These are phyloP conservation scores for Agapornis canus DNA, from an alignment of 2,797 vertebrate species.

Conservation along the genomic window DNA sequence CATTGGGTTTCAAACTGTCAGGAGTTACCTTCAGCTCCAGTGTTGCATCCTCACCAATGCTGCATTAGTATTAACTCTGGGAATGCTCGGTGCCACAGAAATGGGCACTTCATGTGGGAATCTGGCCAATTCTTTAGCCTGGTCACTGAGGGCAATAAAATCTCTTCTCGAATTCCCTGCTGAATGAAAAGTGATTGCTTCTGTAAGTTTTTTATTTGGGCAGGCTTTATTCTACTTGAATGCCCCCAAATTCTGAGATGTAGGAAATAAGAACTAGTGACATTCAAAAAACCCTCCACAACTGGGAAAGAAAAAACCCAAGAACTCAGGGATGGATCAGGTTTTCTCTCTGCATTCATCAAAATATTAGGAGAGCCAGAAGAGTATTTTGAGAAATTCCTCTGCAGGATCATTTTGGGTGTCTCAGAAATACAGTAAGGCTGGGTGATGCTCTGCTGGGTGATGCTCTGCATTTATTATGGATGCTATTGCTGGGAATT, in stretches of 20 bases:
- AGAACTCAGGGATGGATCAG: background rate
- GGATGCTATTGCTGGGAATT: background rate
- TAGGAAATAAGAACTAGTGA: background rate
- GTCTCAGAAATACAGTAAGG: background rate
- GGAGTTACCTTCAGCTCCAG: background rate
- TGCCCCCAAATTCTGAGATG: background rate
- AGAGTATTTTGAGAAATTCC: background rate
- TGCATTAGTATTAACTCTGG: background rate
- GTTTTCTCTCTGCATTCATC: background rate
- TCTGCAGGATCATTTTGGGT: background rate
- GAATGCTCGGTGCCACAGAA: background rate
- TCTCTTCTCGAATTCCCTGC: background rate
- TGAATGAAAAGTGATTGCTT: background rate
- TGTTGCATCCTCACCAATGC: background rate
- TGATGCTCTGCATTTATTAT: background rate
- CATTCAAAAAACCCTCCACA: background rate
- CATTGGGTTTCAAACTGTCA: background rate
- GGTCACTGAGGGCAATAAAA: background rate
- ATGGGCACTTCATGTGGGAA: fast-evolving
- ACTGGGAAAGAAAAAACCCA: fast-evolving
- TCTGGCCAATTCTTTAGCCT: background rate
- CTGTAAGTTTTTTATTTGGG: background rate
- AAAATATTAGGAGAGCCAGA: background rate
- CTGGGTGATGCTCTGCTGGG: background rate
- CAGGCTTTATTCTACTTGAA: background rate